phyloP scores from a whole-genome alignment of 2,888 invertebrate genomes.

The Dusona sp. region DNA sequence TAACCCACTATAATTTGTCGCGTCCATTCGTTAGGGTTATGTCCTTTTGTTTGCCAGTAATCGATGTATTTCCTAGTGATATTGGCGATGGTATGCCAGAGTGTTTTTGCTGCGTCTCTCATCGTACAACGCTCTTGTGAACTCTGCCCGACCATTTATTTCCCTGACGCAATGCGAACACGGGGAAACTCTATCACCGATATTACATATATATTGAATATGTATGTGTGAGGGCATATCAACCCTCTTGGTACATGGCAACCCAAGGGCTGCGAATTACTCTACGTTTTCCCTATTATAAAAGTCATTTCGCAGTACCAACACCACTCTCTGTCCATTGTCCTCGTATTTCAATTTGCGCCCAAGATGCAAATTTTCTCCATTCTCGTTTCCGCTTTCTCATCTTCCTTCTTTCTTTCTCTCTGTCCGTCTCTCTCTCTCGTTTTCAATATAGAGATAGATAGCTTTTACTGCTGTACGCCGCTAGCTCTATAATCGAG shows the following conservation, averaged over 20 bases:
- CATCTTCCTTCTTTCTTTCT: slow-evolving; percentile 41
- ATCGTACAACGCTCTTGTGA: slow-evolving; percentile 7
- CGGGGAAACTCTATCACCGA: slow-evolving; percentile 21
- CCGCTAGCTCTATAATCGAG: slow-evolving; percentile 49
- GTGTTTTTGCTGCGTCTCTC: not conserved
- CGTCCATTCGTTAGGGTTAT: not conserved
- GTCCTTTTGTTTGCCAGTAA: not conserved
- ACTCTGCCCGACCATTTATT: slow-evolving; percentile 32
- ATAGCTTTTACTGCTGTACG: slow-evolving; percentile 37
- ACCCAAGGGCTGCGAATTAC: slow-evolving; percentile 42
- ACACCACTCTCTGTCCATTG: slow-evolving; percentile 76
- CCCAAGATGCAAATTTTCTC: slow-evolving; percentile 80
- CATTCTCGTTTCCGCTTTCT: slow-evolving; percentile 59
- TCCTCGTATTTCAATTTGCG: slow-evolving; percentile 81
- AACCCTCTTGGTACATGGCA: slow-evolving; percentile 19
- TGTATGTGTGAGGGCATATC: slow-evolving; percentile 25
- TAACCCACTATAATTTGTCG: no score
- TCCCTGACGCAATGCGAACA: slow-evolving; percentile 29
- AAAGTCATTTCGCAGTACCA: slow-evolving; percentile 79
- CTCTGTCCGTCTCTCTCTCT: not conserved
- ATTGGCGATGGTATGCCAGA: slow-evolving; percentile 2
- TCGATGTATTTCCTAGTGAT: not conserved
- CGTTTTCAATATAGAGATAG: slow-evolving; percentile 30
- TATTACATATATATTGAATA: slow-evolving; percentile 25
- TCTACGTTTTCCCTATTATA: slow-evolving; percentile 75